These are phyloP conservation scores for Plodia interpunctella DNA, from an alignment of 1,140 invertebrate species.

Conservation along the genomic window DNA sequence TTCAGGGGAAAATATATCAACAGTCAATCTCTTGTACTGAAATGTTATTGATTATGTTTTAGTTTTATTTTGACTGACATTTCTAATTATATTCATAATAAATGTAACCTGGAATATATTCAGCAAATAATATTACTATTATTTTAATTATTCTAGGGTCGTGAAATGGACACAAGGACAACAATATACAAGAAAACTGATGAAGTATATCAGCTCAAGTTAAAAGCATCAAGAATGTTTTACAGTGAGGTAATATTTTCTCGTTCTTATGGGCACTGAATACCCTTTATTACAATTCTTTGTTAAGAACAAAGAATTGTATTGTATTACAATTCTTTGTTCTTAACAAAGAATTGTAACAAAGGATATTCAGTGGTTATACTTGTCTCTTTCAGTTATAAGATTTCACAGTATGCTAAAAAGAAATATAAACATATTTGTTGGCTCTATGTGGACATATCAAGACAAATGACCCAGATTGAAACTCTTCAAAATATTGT, in stretches of 20 bases:
- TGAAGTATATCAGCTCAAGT: slow-evolving; percentile 96
- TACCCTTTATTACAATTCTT: too few relatives aligned
- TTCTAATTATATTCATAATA: slow-evolving; percentile 1
- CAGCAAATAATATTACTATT: too few relatives aligned
- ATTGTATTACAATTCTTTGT: too few relatives aligned
- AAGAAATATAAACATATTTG: too few relatives aligned
- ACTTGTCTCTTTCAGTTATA: too few relatives aligned
- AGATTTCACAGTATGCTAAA: too few relatives aligned
- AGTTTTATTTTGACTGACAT: slow-evolving; percentile 37
- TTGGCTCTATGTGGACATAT: too few relatives aligned
- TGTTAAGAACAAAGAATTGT: too few relatives aligned
- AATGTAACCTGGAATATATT: too few relatives aligned
- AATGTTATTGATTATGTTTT: slow-evolving; percentile 35
- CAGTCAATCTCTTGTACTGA: slow-evolving; percentile 37
- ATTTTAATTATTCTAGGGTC: slow-evolving; percentile 74
- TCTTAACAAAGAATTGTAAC: too few relatives aligned
- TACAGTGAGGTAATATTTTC: slow-evolving; percentile 86
- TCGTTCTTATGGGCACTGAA: too few relatives aligned
- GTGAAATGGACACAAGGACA: slow-evolving; percentile 95
- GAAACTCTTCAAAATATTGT: slow-evolving; percentile 13
- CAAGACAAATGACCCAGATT: slow-evolving; percentile 19
- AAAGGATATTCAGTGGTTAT: too few relatives aligned
- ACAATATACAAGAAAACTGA: slow-evolving; percentile 99
- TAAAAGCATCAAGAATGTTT: slow-evolving; percentile 97
- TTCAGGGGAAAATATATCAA: slow-evolving; percentile 44